Evolutionary conservation across 2,888 invertebrate genomes (phyloP).

Genomic region (Blomia tropicalis): DNA sequence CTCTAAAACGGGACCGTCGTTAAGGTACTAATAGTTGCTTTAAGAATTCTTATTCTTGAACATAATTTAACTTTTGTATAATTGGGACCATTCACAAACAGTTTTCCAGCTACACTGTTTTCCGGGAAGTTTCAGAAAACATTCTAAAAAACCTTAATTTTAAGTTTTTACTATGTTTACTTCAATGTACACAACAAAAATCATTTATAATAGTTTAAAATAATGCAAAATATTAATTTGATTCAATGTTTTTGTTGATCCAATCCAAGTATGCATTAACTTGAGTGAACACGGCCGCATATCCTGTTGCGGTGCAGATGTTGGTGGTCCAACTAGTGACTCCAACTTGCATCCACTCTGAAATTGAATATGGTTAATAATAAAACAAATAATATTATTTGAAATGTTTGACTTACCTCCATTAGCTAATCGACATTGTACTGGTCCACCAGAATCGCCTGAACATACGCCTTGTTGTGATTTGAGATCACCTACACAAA

Average conservation of each 20-base stretch:
- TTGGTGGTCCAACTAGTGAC: constrained; percentile 11
- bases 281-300: constrained; percentile 19
- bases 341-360: constrained; percentile 15
- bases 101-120: background rate
- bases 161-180: background rate
- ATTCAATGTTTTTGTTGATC: too few relatives aligned
- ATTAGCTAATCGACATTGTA: constrained; percentile 7
- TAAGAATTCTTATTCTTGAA: too few relatives aligned
- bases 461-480: constrained; percentile 8
- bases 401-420: background rate
- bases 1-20: too few relatives aligned
- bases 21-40: too few relatives aligned
- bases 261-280: background rate
- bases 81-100: too few relatives aligned
- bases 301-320: background rate
- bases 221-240: too few relatives aligned
- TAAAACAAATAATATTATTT: background rate
- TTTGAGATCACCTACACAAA: constrained; percentile 14
- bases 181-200: background rate
- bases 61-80: too few relatives aligned
- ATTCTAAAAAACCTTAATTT: background rate
- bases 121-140: background rate
- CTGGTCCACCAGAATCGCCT: constrained; percentile 19
- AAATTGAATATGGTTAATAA: background rate
- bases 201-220: background rate